Evolutionary conservation across 2,113 vertebrate genomes (phyloP).

Genomic region (Falco punctatus): DNA sequence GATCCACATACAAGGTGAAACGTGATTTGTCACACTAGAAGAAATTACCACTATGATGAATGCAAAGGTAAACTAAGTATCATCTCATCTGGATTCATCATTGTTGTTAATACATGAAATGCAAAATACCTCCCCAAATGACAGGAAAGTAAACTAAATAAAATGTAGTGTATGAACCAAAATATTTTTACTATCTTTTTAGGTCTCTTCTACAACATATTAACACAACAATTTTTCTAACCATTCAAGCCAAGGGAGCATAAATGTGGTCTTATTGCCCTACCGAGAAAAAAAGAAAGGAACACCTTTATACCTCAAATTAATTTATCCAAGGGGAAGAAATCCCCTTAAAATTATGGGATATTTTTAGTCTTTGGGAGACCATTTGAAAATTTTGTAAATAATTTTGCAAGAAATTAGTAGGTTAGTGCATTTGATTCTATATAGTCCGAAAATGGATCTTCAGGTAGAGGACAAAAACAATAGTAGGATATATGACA

Average conservation of each 20-base stretch:
- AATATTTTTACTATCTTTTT: background rate
- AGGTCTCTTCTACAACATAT: background rate
- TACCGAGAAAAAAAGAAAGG: background rate
- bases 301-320: background rate
- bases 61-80: background rate
- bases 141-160: background rate
- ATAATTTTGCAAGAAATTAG: background rate
- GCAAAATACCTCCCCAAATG: background rate
- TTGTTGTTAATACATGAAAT: background rate
- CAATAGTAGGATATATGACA: background rate
- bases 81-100: background rate
- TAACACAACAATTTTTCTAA: background rate
- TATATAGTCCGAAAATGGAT: background rate
- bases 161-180: background rate
- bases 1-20: background rate
- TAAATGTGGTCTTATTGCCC: background rate
- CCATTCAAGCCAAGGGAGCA: background rate
- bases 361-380: background rate
- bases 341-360: background rate
- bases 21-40: background rate
- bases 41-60: background rate
- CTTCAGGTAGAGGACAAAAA: background rate
- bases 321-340: background rate
- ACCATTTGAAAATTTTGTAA: background rate
- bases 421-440: background rate